Percentiles rank a stretch among this genome's conserved stretches.
Conservation (phyloP, 2,888 invertebrate genomes). For the Tortrix viridana region DNA sequence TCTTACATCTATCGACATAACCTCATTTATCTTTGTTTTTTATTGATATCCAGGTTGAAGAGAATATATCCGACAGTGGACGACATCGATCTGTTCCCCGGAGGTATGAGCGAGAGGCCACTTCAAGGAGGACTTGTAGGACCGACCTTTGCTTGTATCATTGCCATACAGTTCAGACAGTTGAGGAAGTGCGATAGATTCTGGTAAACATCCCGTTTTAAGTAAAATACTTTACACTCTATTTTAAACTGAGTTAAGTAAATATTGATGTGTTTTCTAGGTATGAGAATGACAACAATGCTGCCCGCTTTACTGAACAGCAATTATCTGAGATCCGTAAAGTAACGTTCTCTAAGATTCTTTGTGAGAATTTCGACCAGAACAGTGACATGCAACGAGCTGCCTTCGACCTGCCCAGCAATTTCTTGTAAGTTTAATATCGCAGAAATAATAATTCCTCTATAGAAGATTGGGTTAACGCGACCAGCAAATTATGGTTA, state of each 20-base stretch:
- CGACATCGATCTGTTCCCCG: slow-evolving; percentile 98
- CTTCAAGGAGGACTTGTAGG: slow-evolving; percentile 96
- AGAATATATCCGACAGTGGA: slow-evolving; percentile 94
- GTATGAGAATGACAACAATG: slow-evolving; percentile 94
- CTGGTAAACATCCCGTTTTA: slow-evolving; percentile 84
- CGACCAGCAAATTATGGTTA: neutral
- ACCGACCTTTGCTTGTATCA: slow-evolving; percentile 97
- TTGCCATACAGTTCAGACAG: slow-evolving; percentile 96
- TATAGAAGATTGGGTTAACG: neutral
- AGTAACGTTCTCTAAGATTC: slow-evolving; percentile 91
- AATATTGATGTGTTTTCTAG: slow-evolving; percentile 56
- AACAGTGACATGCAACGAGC: slow-evolving; percentile 94
- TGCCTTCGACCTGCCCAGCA: slow-evolving; percentile 95
- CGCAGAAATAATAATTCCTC: neutral
- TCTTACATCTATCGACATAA: neutral
- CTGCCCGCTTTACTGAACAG: slow-evolving; percentile 91
- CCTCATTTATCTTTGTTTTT: neutral
- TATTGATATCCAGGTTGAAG: slow-evolving; percentile 82
- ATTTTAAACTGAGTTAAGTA: neutral
- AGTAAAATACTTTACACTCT: neutral
- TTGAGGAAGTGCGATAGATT: slow-evolving; percentile 96
- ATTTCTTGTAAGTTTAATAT: slow-evolving; percentile 87
- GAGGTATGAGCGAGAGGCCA: slow-evolving; percentile 95
- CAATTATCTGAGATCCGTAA: slow-evolving; percentile 96
- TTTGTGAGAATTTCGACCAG: slow-evolving; percentile 95